Conservation (phyloP, 2,797 vertebrate genomes). For the Chloroceryle amazona region DNA sequence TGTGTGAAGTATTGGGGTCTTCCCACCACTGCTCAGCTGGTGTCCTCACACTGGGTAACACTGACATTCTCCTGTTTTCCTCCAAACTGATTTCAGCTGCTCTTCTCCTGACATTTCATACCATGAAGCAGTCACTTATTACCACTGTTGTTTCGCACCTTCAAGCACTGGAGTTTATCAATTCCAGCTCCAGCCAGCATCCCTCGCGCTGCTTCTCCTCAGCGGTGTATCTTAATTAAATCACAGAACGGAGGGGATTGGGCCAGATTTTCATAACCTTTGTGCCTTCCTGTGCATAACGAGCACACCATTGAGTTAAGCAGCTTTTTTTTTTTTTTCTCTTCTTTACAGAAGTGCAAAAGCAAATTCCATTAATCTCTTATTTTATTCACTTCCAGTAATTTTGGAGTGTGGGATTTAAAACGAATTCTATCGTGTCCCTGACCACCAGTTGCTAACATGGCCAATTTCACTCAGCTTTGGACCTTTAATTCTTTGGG, state of each 20-base stretch:
- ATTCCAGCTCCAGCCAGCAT: not conserved
- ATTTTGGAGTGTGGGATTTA: not conserved
- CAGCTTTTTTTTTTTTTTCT: not conserved
- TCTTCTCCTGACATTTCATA: not conserved
- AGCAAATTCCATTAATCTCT: conserved; percentile 10
- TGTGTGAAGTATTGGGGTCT: rapidly evolving
- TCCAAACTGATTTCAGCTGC: not conserved
- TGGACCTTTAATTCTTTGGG: not conserved
- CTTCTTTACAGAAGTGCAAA: not conserved
- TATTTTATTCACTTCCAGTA: not conserved
- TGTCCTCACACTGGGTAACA: rapidly evolving
- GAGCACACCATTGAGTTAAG: not conserved
- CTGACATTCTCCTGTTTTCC: rapidly evolving
- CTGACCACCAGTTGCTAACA: not conserved
- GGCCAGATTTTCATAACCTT: not conserved
- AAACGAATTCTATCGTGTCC: not conserved
- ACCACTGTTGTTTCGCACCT: not conserved
- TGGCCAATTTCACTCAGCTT: not conserved
- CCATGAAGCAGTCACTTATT: not conserved
- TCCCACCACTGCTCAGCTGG: too few species aligned
- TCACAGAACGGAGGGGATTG: not conserved
- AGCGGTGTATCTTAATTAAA: not conserved
- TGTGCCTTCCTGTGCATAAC: not conserved
- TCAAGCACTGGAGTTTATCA: not conserved
- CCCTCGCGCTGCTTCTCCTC: not conserved